Conservation (phyloP, 2,888 invertebrate species). For the Orthosia gracilis region DNA sequence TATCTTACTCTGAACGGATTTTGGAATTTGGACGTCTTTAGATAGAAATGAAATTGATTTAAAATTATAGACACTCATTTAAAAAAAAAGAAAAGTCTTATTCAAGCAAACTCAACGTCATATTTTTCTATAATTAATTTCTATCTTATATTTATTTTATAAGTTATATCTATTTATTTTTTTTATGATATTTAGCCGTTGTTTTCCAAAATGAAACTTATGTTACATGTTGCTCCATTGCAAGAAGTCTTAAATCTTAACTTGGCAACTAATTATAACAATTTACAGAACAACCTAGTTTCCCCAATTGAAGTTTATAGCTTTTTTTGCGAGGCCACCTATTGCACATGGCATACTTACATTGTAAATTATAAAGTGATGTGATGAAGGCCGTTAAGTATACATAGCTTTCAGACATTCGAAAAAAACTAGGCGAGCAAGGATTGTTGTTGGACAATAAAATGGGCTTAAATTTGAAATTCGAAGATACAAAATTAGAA, state of each 20-base stretch:
- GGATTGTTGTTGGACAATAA: background rate
- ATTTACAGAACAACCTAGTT: slow-evolving; percentile 33
- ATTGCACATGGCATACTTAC: background rate
- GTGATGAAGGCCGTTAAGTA: background rate
- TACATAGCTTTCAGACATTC: background rate
- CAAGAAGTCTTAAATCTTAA: slow-evolving; percentile 42
- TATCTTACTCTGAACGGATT: slow-evolving; percentile 32
- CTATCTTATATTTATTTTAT: too few species aligned
- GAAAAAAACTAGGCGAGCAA: background rate
- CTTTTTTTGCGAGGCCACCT: slow-evolving; percentile 17
- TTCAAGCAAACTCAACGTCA: background rate
- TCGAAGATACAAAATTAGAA: background rate
- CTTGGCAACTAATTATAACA: slow-evolving; percentile 26
- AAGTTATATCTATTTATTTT: too few species aligned
- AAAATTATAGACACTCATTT: background rate
- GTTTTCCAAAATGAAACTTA: slow-evolving; percentile 12
- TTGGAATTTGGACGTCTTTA: slow-evolving; percentile 16
- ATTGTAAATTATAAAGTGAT: slow-evolving; percentile 9
- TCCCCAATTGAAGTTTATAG: slow-evolving; percentile 41
- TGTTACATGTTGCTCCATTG: background rate
- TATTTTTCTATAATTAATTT: background rate
- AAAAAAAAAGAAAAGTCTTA: background rate
- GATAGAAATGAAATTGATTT: slow-evolving; percentile 15
- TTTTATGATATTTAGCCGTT: background rate
- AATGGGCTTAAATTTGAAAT: background rate